These are phyloP conservation scores for Poecilus cupreus DNA, from an alignment of 2,888 invertebrate genomes.

Conservation along the genomic window DNA sequence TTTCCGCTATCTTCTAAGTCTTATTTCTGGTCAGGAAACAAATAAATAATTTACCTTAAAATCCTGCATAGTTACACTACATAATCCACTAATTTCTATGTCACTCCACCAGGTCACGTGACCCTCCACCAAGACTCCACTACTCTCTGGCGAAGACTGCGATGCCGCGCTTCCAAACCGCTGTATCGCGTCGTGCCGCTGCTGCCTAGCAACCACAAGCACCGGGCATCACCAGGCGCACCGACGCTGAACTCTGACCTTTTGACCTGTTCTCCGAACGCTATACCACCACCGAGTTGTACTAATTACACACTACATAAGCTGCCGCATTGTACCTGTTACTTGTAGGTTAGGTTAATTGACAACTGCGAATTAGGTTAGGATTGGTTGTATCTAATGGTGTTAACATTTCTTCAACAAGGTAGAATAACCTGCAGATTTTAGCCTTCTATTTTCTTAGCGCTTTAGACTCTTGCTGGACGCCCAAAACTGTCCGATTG, in stretches of 20 bases:
- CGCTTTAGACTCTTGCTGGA: too few relatives aligned
- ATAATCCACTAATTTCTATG: background rate
- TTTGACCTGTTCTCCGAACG: conserved; percentile 40
- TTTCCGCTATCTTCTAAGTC: too few relatives aligned
- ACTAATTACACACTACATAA: conserved; percentile 2
- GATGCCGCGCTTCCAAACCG: background rate
- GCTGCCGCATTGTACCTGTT: background rate
- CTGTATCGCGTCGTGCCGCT: background rate
- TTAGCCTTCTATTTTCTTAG: too few relatives aligned
- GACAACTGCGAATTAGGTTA: background rate
- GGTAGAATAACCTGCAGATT: too few relatives aligned
- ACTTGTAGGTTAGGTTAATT: background rate
- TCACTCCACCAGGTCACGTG: background rate
- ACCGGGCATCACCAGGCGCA: conserved; percentile 38
- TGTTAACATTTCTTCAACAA: too few relatives aligned
- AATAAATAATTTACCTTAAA: too few relatives aligned
- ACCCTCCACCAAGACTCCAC: background rate
- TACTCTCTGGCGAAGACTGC: conserved; percentile 10
- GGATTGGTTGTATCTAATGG: background rate
- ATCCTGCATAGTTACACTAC: too few relatives aligned
- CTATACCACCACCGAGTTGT: background rate
- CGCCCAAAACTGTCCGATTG: too few relatives aligned
- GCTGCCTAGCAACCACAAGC: conserved; percentile 39
- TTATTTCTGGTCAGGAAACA: too few relatives aligned
- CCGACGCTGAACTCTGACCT: conserved; percentile 53